Conservation (phyloP, 2,797 vertebrate species). For the Enteromius unitaeniatus region DNA sequence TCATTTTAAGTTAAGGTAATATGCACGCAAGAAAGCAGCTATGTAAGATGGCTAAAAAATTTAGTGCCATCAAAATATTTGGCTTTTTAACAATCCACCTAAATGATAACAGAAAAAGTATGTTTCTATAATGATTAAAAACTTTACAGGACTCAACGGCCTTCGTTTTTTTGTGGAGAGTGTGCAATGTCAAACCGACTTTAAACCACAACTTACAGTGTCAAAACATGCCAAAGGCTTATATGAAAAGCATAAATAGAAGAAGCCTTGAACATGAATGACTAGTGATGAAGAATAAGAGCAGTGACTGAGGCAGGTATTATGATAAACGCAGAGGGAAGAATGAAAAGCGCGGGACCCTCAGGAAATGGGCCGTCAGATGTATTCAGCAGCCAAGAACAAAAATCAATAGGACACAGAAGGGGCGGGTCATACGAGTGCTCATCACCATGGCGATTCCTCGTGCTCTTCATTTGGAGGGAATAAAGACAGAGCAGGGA, state of each 20-base stretch:
- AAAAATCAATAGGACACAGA: constrained; percentile 66
- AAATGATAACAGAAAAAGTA: not conserved
- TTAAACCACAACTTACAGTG: not conserved
- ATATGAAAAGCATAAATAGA: not conserved
- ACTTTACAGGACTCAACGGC: not conserved
- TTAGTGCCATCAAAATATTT: not conserved
- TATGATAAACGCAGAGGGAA: not conserved
- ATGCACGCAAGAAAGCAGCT: no score
- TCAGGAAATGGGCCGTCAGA: constrained; percentile 44
- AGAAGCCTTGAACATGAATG: not conserved
- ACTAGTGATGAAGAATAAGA: not conserved
- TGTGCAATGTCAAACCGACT: not conserved
- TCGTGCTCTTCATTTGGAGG: constrained; percentile 7
- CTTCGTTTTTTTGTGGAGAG: not conserved
- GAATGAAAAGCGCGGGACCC: not conserved
- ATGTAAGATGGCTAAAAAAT: no score
- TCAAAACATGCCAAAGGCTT: not conserved
- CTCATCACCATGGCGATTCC: constrained; percentile 29
- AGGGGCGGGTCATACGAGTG: constrained; percentile 44
- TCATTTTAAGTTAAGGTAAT: no score
- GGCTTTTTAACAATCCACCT: not conserved
- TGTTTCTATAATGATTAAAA: not conserved
- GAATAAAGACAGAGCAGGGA: constrained; percentile 23
- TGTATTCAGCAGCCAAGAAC: constrained; percentile 36
- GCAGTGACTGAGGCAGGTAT: not conserved